These are phyloP conservation scores for Proctacanthus coquilletti DNA, from an alignment of 1,140 invertebrate species.

Conservation along the genomic window DNA sequence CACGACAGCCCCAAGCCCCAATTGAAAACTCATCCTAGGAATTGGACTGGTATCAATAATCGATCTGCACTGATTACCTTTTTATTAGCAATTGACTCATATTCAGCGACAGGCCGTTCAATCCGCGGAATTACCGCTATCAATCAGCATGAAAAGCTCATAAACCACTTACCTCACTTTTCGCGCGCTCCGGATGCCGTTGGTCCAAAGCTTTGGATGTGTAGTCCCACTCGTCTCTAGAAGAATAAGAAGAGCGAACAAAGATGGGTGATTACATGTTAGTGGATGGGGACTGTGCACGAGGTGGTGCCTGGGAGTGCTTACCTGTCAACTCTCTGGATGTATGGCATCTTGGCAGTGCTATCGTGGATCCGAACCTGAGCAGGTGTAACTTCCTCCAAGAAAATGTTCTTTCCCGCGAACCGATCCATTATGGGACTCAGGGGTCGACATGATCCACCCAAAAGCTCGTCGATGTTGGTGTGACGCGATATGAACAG, in stretches of 20 bases:
- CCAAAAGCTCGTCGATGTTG: constrained; percentile 71
- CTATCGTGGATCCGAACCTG: constrained; percentile 66
- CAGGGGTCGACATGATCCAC: constrained; percentile 41
- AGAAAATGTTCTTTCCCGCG: constrained; percentile 15
- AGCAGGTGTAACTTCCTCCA: constrained; percentile 33
- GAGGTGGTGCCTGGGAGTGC: constrained; percentile 4
- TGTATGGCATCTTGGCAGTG: constrained; percentile 48
- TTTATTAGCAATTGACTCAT: no score
- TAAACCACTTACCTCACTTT: no score
- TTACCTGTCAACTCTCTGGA: constrained; percentile 36
- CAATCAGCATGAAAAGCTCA: no score
- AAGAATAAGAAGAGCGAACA: neutral
- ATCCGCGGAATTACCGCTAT: no score
- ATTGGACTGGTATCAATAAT: no score
- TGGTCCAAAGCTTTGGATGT: no score
- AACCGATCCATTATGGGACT: constrained; percentile 36
- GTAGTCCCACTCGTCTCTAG: constrained; percentile 18
- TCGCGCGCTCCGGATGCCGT: no score
- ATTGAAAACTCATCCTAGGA: no score
- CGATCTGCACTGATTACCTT: no score
- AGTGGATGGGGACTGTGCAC: neutral
- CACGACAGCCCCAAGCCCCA: no score
- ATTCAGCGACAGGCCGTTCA: no score
- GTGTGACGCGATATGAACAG: constrained; percentile 62
- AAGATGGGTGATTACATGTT: constrained; percentile 1